phyloP scores from a whole-genome alignment of 2,113 vertebrate genomes.

The Pavo muticus region DNA sequence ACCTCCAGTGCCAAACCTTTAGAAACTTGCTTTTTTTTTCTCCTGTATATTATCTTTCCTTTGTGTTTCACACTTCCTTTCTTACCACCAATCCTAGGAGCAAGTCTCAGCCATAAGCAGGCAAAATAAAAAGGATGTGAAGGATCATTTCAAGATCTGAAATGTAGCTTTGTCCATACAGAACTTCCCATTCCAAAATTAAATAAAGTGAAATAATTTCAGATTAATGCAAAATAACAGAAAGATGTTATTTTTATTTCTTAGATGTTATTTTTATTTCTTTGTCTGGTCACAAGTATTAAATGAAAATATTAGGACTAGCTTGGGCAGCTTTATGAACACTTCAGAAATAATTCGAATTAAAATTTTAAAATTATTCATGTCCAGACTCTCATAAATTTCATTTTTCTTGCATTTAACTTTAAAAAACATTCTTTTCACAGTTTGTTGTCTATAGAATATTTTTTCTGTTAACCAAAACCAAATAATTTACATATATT shows the following conservation, averaged over 20 bases:
- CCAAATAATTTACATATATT: background rate
- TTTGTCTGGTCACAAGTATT: rapidly evolving
- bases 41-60: background rate
- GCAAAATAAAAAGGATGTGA: background rate
- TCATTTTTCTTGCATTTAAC: background rate
- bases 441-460: background rate
- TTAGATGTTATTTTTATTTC: background rate
- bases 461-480: background rate
- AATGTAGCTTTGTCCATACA: background rate
- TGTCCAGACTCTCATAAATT: background rate
- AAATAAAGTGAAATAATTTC: background rate
- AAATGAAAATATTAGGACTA: background rate
- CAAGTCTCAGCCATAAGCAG: background rate
- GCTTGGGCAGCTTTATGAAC: background rate
- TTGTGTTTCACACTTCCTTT: background rate
- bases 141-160: background rate
- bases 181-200: background rate
- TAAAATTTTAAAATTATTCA: background rate
- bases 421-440: background rate
- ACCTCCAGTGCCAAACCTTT: background rate
- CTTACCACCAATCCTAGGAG: background rate
- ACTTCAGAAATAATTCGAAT: background rate
- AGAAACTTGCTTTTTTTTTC: background rate
- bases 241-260: background rate
- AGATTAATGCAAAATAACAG: background rate